Percentiles rank a stretch among this genome's conserved stretches.
phyloP scores from a whole-genome alignment of 1,140 invertebrate genomes.

The Cyclina sinensis region DNA sequence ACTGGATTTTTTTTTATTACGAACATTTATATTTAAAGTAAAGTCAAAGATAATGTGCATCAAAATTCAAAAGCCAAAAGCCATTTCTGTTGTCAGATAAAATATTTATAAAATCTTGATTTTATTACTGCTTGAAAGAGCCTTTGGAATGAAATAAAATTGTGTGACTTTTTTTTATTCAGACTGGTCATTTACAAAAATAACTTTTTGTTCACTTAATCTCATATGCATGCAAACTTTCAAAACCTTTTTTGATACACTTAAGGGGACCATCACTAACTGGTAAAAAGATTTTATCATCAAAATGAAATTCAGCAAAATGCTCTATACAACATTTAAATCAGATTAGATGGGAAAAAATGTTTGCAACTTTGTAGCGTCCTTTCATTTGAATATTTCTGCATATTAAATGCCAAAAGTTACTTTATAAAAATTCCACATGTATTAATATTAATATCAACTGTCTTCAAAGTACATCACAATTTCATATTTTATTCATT shows the following conservation, averaged over 20 bases:
- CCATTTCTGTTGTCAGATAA: neutral
- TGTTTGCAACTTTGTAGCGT: neutral
- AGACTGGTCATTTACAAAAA: neutral
- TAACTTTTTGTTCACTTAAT: conserved; percentile 3
- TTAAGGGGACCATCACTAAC: neutral
- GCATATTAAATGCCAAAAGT: neutral
- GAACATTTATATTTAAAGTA: too few relatives aligned
- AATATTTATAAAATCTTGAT: neutral
- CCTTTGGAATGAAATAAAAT: conserved; percentile 9
- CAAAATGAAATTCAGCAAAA: neutral
- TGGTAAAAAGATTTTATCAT: conserved; percentile 19
- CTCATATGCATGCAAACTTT: conserved; percentile 7
- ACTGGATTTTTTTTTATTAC: too few relatives aligned
- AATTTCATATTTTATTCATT: too few relatives aligned
- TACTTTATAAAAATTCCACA: too few relatives aligned
- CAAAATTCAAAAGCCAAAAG: neutral
- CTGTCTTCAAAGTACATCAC: too few relatives aligned
- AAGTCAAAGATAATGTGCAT: too few relatives aligned
- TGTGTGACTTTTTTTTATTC: neutral
- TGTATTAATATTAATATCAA: too few relatives aligned
- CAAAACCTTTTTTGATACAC: neutral
- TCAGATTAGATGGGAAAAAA: conserved; percentile 6
- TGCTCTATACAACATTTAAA: neutral
- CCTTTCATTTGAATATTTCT: conserved; percentile 1
- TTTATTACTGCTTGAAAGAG: conserved; percentile 24